Evolutionary conservation across 2,888 invertebrate genomes (phyloP), one percentile per base, ranked within the genome.

Genomic region (Branchipolynoe longqiensis): DNA sequence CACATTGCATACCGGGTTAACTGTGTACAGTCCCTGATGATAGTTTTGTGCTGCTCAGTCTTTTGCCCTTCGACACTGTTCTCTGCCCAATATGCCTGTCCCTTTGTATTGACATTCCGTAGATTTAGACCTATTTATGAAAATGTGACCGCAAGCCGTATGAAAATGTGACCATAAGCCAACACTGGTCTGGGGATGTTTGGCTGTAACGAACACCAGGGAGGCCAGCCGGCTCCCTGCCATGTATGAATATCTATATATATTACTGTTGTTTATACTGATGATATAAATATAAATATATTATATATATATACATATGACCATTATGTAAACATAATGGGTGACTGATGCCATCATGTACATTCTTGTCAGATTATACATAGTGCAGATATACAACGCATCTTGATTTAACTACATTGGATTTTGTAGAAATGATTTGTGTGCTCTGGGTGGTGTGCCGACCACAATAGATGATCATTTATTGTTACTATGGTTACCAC

Each of bases 301-400:
- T 48, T 78, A 78, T 78, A 78, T 78, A 78, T 78, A 40, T 78
- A 78, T 78, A 54, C 48, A 78, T 48, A 48, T 48, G 41, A 78
- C 54, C 48, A 78, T 41, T 54, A 48, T 78, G 78, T 78, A 78
- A 48, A 78, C 78, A 78, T 78, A 48, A 18, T 48, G 28, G 18
- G 78, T 22, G 33, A 41, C 28, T 6, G 6, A 28, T 48, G 78
- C 78, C 78, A 78, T 48, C 18, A 31, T 78, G 78, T 78, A 78
- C 78, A 78, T 78, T 78, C 41, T 78, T 78, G 78, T 78, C 78
- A 48, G 78, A 54, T 73, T 78, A 78, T 78, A 73, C 48, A 78
- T 69, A 25, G 48, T 78, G n/a, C 38, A 69, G 33, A 33, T 31
- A 78, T 41, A 74, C 74, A 74, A 74, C 38, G 28, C 28, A 54